Evolutionary conservation across 2,888 invertebrate species (phyloP), one percentile per base, ranked within the genome.

Genomic region (Autographa gamma): DNA sequence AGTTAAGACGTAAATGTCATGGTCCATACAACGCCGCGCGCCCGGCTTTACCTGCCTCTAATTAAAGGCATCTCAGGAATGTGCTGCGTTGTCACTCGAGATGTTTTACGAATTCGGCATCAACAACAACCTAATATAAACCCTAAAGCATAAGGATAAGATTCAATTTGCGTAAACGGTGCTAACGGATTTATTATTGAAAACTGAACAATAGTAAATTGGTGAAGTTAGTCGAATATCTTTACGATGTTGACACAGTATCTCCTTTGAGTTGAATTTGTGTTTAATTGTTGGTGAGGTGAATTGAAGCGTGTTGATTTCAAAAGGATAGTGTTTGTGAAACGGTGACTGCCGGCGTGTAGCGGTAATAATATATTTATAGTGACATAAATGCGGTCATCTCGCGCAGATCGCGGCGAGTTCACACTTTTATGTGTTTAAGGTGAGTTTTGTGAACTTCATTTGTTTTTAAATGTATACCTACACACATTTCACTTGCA

Each of bases 41-140:
- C 73, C 69, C 71, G 70, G 70, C 73, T 69, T 85, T 90, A 89
- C 88, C 90, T 89, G 90, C 84, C 77, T 84, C 79, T 89, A 89
- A 91, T 90, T 90, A 88, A 88, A 89, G 85, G 87, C 79, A 89
- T 90, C 86, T 85, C 71, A 76, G 86, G 91, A 92, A 92, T 92
- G 91, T 85, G 91, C 90, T 87, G 85, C 83, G 87, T 89, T 86
- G 86, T 83, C 83, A 84, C 75, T 76, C 76, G 64, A 71, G 54
- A 77, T 81, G 81, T 85, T 87, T 86, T 83, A 79, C 82, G 66
- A 66, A 67, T 69, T 69, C 74, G 58, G 72, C 69, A 78, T 60
- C 13, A 54, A 69, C 8, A 67, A 56, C 68, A 70, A 54, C 60
- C 68, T 18, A 83, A 74, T 79, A 64, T 76, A n/a, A 32, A 81